Evolutionary conservation across 2,797 vertebrate genomes (phyloP).

Genomic region (Onychomys leucogaster): DNA sequence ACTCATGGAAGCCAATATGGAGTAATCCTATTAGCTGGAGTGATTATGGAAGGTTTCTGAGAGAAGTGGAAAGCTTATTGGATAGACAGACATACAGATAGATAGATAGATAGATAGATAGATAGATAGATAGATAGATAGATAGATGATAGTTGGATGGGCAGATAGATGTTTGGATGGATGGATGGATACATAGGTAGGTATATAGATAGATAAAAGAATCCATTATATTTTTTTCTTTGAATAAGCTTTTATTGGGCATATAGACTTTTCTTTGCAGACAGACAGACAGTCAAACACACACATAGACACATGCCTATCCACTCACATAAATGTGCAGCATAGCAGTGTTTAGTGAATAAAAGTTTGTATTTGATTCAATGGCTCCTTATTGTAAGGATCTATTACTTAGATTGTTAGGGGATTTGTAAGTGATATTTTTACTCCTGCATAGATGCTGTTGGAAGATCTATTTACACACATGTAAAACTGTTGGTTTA

Average conservation of each 20-base stretch:
- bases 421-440: constrained; percentile 86
- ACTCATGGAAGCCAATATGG: not conserved
- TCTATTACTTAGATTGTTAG: constrained; percentile 86
- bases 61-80: not conserved
- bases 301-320: too few relatives aligned
- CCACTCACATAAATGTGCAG: not conserved
- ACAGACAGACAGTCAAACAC: not conserved
- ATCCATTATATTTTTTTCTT: not conserved
- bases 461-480: constrained; percentile 88
- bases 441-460: constrained; percentile 86
- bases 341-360: not conserved
- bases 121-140: not conserved
- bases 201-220: not conserved
- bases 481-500: constrained; percentile 90
- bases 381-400: constrained; percentile 83
- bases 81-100: not conserved
- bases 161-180: not conserved
- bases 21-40: not conserved
- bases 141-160: too few relatives aligned
- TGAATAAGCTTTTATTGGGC: constrained; percentile 32
- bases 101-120: not conserved
- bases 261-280: not conserved
- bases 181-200: not conserved
- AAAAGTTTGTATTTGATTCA: constrained; percentile 79
- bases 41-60: not conserved